Evolutionary conservation across 2,113 vertebrate genomes (phyloP).

Genomic region (Daboia siamensis): DNA sequence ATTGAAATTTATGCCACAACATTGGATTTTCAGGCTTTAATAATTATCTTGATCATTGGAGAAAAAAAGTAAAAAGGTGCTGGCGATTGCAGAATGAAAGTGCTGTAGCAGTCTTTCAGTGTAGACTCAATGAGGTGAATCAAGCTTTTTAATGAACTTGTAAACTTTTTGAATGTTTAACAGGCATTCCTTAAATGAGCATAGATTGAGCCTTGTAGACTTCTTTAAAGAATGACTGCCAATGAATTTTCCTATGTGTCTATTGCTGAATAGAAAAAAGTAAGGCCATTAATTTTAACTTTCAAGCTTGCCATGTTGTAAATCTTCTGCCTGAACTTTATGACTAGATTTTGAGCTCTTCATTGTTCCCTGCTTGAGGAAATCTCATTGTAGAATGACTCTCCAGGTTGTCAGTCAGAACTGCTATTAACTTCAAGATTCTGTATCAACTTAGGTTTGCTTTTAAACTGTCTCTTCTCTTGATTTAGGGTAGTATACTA

Average conservation of each 20-base stretch:
- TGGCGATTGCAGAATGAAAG: slow-evolving; percentile 46
- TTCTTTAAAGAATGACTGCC: slow-evolving; percentile 50
- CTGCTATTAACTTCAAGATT: slow-evolving; percentile 56
- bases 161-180: slow-evolving; percentile 57
- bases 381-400: slow-evolving; percentile 33
- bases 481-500: slow-evolving; percentile 9
- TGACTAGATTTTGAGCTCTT: slow-evolving; percentile 46
- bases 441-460: slow-evolving; percentile 53
- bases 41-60: slow-evolving; percentile 1
- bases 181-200: slow-evolving; percentile 58
- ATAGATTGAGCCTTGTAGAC: slow-evolving; percentile 52
- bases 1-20: slow-evolving; percentile 20
- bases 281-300: slow-evolving; percentile 55
- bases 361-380: slow-evolving; percentile 44
- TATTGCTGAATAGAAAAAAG: slow-evolving; percentile 36
- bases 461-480: slow-evolving; percentile 30
- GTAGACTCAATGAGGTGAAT: slow-evolving; percentile 33
- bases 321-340: slow-evolving; percentile 45
- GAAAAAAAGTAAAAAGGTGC: slow-evolving; percentile 25
- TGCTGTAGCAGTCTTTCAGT: slow-evolving; percentile 38
- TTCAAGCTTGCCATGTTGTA: slow-evolving; percentile 52
- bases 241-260: slow-evolving; percentile 39
- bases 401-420: slow-evolving; percentile 47
- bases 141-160: slow-evolving; percentile 56
- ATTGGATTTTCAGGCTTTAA: slow-evolving; percentile 48